These are phyloP conservation scores for Falco berigora DNA, from an alignment of 2,797 vertebrate species.

Conservation along the genomic window DNA sequence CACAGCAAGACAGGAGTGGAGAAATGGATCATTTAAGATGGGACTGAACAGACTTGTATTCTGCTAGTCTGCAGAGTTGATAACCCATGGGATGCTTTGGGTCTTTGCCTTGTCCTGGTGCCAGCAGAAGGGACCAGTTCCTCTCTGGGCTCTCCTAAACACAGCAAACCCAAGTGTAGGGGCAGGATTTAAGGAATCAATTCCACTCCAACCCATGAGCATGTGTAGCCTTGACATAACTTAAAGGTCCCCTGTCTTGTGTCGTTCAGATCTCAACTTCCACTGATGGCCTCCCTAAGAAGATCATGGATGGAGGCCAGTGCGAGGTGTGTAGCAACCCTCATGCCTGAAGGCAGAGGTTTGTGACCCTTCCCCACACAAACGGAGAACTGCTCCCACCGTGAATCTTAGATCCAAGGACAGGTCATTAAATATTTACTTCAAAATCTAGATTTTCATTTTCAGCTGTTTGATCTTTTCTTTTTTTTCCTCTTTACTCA, in stretches of 20 bases:
- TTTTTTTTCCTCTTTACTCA: background rate
- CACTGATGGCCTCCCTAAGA: background rate
- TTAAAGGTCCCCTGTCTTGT: background rate
- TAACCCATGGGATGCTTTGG: background rate
- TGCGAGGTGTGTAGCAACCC: rapidly evolving
- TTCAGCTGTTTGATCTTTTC: background rate
- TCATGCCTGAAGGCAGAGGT: background rate
- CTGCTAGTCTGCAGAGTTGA: background rate
- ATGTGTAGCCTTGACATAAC: background rate
- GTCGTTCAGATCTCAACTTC: background rate
- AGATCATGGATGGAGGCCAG: background rate
- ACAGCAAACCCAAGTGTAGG: background rate
- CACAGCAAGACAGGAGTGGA: background rate
- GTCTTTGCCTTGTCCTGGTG: background rate
- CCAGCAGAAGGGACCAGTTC: background rate
- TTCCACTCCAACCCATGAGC: background rate
- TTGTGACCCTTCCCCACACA: background rate
- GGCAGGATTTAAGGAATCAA: background rate
- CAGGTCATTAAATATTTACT: background rate
- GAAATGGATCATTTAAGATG: background rate
- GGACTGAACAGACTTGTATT: background rate
- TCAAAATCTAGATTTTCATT: slow-evolving; percentile 8
- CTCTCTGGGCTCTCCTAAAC: background rate
- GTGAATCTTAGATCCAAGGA: background rate
- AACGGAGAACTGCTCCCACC: background rate